phyloP scores from a whole-genome alignment of 2,888 invertebrate species.

The Anagyrus pseudococci region DNA sequence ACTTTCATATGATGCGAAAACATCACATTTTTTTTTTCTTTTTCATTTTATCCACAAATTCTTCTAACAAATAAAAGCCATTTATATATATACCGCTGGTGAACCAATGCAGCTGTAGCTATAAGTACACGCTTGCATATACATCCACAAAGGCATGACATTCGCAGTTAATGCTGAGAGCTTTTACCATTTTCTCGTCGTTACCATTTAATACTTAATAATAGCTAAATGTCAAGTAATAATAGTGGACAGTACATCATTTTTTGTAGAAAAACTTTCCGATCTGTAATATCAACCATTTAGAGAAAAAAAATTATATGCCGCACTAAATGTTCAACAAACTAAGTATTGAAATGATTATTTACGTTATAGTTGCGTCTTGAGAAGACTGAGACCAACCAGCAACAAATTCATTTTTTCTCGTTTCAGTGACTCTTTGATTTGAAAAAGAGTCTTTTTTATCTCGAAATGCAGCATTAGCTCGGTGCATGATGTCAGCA shows the following conservation, averaged over 20 bases:
- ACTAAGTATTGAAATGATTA: neutral
- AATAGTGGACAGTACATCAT: slow-evolving; percentile 53
- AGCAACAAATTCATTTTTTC: slow-evolving; percentile 53
- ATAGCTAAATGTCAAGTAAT: slow-evolving; percentile 48
- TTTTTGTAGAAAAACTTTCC: slow-evolving; percentile 39
- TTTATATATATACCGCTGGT: too few species aligned
- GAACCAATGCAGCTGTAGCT: too few species aligned
- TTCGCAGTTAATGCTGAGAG: neutral
- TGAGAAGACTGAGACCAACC: slow-evolving; percentile 59
- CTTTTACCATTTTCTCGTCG: neutral
- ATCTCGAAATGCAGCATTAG: slow-evolving; percentile 59
- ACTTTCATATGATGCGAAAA: slow-evolving; percentile 30
- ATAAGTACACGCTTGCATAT: too few species aligned
- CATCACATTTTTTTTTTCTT: slow-evolving; percentile 21
- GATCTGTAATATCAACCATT: slow-evolving; percentile 38
- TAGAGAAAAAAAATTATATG: neutral
- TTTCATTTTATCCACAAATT: too few species aligned
- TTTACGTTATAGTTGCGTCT: slow-evolving; percentile 57
- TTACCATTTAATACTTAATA: slow-evolving; percentile 9
- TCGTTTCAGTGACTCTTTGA: slow-evolving; percentile 50
- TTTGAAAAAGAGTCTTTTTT: slow-evolving; percentile 45
- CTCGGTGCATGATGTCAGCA: slow-evolving; percentile 79
- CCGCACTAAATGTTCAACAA: neutral
- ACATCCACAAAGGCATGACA: neutral
- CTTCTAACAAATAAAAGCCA: too few species aligned